Conservation (phyloP, 2,888 invertebrate genomes). For the Lydus trimaculatus region DNA sequence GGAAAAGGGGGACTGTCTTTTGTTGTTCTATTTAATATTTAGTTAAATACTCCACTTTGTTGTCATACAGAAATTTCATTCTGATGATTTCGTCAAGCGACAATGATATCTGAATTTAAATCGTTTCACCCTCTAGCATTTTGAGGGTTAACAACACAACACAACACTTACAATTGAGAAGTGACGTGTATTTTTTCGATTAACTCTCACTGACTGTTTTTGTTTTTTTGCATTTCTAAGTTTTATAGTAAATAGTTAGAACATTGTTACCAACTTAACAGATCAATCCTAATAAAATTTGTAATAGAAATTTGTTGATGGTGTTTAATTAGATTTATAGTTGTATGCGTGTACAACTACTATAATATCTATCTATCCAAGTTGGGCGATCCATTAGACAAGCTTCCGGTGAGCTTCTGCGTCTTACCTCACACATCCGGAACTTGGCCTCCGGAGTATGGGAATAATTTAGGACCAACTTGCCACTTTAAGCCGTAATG, state of each 20-base stretch:
- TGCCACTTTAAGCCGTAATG: slow-evolving; percentile 63
- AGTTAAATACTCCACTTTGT: slow-evolving; percentile 55
- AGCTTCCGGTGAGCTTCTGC: slow-evolving; percentile 58
- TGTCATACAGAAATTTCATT: slow-evolving; percentile 54
- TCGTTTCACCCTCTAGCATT: slow-evolving; percentile 46
- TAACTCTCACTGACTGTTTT: neutral
- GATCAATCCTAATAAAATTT: slow-evolving; percentile 59
- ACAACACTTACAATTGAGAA: slow-evolving; percentile 2
- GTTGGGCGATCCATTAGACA: slow-evolving; percentile 54
- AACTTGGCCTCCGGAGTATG: slow-evolving; percentile 56
- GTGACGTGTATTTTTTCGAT: slow-evolving; percentile 3
- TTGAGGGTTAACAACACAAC: neutral
- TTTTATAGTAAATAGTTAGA: neutral
- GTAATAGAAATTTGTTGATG: slow-evolving; percentile 29
- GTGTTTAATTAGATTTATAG: slow-evolving; percentile 37
- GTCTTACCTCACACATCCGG: slow-evolving; percentile 61
- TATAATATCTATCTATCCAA: slow-evolving; percentile 21
- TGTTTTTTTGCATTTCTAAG: too few relatives aligned
- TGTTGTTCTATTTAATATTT: slow-evolving; percentile 38
- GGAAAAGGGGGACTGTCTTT: neutral
- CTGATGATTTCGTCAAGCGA: slow-evolving; percentile 56
- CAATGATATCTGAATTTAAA: slow-evolving; percentile 60
- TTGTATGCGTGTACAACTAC: slow-evolving; percentile 23
- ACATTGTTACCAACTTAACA: slow-evolving; percentile 37
- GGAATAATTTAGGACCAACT: slow-evolving; percentile 62